Evolutionary conservation across 2,113 vertebrate genomes (phyloP).

Genomic region (Ptilonorhynchus violaceus): DNA sequence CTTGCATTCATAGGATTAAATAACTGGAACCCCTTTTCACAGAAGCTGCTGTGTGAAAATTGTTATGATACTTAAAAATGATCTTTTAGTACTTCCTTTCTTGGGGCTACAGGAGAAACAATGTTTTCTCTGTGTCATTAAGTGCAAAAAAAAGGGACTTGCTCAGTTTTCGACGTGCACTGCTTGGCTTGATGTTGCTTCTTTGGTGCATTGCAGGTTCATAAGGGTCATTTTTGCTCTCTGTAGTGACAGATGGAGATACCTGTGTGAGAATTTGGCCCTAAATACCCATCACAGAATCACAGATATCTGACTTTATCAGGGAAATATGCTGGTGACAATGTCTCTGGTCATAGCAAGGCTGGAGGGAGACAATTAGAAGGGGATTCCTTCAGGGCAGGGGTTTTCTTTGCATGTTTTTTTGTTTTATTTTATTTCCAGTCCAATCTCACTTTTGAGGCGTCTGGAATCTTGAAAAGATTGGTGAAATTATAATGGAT

Average conservation of each 20-base stretch:
- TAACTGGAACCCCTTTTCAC: background rate
- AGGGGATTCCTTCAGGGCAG: background rate
- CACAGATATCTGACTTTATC: background rate
- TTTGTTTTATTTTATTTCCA: background rate
- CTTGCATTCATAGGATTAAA: background rate
- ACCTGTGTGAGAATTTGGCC: background rate
- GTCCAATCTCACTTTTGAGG: background rate
- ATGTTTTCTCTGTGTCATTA: background rate
- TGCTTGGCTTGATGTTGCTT: background rate
- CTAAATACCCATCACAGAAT: background rate
- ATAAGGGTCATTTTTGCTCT: background rate
- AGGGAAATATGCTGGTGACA: background rate
- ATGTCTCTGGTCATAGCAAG: background rate
- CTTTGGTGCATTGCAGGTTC: background rate
- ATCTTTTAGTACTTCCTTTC: slow-evolving; percentile 31
- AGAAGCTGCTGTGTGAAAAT: slow-evolving; percentile 33
- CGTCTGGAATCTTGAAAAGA: background rate
- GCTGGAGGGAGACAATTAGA: background rate
- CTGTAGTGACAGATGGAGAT: background rate
- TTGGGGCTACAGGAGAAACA: background rate
- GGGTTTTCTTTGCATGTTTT: background rate
- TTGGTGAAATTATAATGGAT: background rate
- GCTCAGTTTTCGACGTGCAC: background rate
- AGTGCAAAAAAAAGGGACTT: background rate
- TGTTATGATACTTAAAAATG: background rate